phyloP scores from a whole-genome alignment of 2,888 invertebrate genomes.

The Aphidius colemani region DNA sequence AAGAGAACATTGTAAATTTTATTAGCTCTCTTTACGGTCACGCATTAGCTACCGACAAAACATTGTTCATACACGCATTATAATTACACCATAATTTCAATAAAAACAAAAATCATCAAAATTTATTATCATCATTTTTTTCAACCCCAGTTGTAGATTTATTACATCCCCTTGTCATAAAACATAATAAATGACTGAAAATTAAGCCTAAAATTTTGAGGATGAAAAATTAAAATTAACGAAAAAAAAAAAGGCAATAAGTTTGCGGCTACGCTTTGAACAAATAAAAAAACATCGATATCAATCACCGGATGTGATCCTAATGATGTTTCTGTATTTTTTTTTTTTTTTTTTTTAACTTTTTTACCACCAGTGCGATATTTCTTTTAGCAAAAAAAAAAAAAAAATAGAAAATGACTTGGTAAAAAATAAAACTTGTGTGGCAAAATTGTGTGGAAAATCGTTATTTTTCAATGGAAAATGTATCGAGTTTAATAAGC shows the following conservation, averaged over 20 bases:
- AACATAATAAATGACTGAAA: no score
- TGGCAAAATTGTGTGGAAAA: not conserved
- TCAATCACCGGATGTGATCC: conserved; percentile 27
- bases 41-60: no score
- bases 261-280: conserved; percentile 14
- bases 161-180: not conserved
- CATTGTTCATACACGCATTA: no score
- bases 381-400: not conserved
- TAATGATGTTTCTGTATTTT: conserved; percentile 27
- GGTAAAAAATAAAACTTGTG: not conserved
- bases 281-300: conserved; percentile 17
- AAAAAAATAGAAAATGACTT: conserved; percentile 2
- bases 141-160: not conserved
- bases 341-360: not conserved
- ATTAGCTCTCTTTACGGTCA: no score
- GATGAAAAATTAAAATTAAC: no score
- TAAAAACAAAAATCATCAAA: conserved; percentile 3
- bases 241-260: conserved; percentile 4
- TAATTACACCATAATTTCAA: no score
- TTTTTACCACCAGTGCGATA: not conserved
- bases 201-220: no score
- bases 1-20: no score
- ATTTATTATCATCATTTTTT: conserved; percentile 1
- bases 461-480: conserved; percentile 11
- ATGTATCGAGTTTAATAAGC: conserved; percentile 32